Evolutionary conservation across 2,797 vertebrate species (phyloP).

Genomic region (Rousettus madagascariensis): DNA sequence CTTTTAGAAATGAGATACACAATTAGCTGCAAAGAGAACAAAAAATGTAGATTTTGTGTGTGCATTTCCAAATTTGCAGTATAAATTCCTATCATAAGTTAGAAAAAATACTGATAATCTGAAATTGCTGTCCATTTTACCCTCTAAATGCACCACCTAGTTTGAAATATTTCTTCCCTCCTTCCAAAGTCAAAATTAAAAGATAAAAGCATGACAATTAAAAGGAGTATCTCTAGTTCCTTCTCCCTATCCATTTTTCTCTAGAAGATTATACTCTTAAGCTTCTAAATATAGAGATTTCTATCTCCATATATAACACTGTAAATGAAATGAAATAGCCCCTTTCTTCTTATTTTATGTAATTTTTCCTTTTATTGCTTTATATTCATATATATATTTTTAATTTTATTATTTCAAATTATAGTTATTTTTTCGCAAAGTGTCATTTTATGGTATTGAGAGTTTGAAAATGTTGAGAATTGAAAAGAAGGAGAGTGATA

Average conservation of each 20-base stretch:
- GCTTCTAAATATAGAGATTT: not conserved
- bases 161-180: not conserved
- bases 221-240: not conserved
- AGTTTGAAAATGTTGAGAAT: not conserved
- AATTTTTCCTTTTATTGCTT: not conserved
- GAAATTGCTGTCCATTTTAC: not conserved
- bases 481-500: not conserved
- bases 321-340: not conserved
- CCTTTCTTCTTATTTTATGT: not conserved
- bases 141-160: not conserved
- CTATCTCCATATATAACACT: not conserved
- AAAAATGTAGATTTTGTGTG: not conserved
- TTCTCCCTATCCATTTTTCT: not conserved
- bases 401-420: not conserved
- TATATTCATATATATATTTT: not conserved
- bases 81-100: not conserved
- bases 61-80: not conserved
- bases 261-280: not conserved
- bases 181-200: not conserved
- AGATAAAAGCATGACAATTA: not conserved
- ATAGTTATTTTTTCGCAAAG: not conserved
- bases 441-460: not conserved
- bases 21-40: not conserved
- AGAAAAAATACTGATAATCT: not conserved
- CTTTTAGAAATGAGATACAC: not conserved